Evolutionary conservation across 2,797 vertebrate genomes (phyloP).

Genomic region (Bovichtus variegatus): DNA sequence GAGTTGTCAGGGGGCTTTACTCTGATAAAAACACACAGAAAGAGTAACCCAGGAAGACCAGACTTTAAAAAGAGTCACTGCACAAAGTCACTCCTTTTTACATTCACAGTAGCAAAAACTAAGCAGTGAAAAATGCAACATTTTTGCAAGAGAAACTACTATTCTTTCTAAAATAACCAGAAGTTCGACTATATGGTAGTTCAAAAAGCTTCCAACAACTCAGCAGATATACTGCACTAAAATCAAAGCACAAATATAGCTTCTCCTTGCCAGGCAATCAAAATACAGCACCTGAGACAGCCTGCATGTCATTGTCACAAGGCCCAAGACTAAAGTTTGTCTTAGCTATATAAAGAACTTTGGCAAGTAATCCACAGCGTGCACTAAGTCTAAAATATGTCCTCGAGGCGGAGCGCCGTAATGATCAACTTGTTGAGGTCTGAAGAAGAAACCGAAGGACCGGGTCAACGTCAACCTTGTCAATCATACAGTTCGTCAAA

Average conservation of each 20-base stretch:
- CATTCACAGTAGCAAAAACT: slow-evolving; percentile 17
- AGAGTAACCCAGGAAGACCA: slow-evolving; percentile 29
- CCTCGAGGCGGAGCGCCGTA: slow-evolving; percentile 8
- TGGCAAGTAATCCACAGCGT: background rate
- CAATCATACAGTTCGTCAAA: slow-evolving; percentile 60
- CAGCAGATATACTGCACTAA: background rate
- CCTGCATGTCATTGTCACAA: background rate
- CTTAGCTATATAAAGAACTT: background rate
- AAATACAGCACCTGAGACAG: slow-evolving; percentile 13
- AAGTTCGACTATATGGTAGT: background rate
- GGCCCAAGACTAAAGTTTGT: slow-evolving; percentile 2
- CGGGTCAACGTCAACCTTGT: slow-evolving; percentile 48
- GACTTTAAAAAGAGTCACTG: slow-evolving; percentile 47
- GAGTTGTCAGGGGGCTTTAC: slow-evolving; percentile 44
- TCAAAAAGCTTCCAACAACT: slow-evolving; percentile 4
- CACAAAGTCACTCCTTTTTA: slow-evolving; percentile 34
- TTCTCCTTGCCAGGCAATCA: slow-evolving; percentile 7
- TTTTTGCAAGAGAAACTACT: slow-evolving; percentile 5
- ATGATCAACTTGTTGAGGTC: slow-evolving; percentile 35
- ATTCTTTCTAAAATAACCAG: slow-evolving; percentile 2
- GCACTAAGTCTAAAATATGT: slow-evolving; percentile 37
- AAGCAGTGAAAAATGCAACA: background rate
- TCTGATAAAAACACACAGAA: slow-evolving; percentile 43
- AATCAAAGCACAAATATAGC: slow-evolving; percentile 18
- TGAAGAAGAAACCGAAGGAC: slow-evolving; percentile 33